phyloP scores from a whole-genome alignment of 1,140 invertebrate species.

The Pseudomyrmex gracilis region DNA sequence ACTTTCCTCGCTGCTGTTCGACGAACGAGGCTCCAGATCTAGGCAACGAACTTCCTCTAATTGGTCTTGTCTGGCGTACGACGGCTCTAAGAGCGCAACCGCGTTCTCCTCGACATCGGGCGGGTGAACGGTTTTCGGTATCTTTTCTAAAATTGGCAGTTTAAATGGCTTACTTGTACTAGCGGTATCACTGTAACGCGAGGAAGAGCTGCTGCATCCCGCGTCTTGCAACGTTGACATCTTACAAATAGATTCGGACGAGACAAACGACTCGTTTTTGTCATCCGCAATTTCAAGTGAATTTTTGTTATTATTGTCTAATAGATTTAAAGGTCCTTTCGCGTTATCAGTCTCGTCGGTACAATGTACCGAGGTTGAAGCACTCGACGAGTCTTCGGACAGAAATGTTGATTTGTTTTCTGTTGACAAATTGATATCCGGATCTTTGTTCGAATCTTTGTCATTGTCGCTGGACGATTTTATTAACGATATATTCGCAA shows the following conservation, averaged over 20 bases:
- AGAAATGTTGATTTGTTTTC: constrained; percentile 13
- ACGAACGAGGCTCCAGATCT: constrained; percentile 78
- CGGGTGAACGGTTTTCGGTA: constrained; percentile 78
- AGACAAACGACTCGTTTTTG: constrained; percentile 30
- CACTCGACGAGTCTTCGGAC: not conserved
- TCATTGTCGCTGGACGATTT: constrained; percentile 23
- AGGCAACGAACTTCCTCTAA: constrained; percentile 72
- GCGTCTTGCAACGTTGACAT: constrained; percentile 28
- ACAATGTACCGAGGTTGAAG: constrained; percentile 1
- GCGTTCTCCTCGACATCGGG: constrained; percentile 79
- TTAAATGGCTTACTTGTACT: constrained; percentile 78
- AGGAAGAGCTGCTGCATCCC: constrained; percentile 27
- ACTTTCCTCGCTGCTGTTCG: constrained; percentile 82
- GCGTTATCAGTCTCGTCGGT: constrained; percentile 35
- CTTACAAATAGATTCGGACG: constrained; percentile 38
- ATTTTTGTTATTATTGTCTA: constrained; percentile 66
- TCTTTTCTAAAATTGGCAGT: constrained; percentile 81
- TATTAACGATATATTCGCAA: constrained; percentile 41
- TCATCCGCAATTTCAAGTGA: constrained; percentile 44
- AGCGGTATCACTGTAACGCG: constrained; percentile 58
- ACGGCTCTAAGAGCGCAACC: constrained; percentile 72
- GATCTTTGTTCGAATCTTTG: constrained; percentile 1
- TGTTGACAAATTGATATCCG: not conserved
- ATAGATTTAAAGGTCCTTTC: constrained; percentile 35
- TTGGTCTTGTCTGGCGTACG: constrained; percentile 67